A percentile compares a stretch with the other conserved stretches of the same genome.
Conservation (phyloP, 2,888 invertebrate species). For the Polylopha cassiicola region DNA sequence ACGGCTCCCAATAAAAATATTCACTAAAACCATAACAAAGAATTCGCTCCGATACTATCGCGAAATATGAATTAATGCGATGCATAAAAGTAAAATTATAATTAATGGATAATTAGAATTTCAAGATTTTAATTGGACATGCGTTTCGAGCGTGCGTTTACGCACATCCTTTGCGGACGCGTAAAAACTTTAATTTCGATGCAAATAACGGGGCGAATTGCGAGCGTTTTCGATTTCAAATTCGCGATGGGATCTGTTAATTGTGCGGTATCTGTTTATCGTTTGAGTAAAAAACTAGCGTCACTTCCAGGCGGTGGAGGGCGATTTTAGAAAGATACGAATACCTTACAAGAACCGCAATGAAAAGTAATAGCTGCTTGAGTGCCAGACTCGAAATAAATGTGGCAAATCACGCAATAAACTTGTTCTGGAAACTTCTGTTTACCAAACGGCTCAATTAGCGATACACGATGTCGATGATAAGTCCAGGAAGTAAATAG, state of each 20-base stretch:
- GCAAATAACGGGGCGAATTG: constrained; percentile 63
- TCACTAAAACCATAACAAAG: constrained; percentile 16
- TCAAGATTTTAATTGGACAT: constrained; percentile 55
- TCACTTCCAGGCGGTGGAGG: constrained; percentile 44
- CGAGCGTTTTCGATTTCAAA: constrained; percentile 55
- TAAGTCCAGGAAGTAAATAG: too few species aligned
- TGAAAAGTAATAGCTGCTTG: constrained; percentile 16
- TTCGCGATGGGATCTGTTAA: constrained; percentile 54
- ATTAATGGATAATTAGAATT: constrained; percentile 19
- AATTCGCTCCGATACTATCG: constrained; percentile 21
- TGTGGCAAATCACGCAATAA: constrained; percentile 19
- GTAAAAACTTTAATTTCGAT: constrained; percentile 62
- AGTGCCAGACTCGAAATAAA: constrained; percentile 14
- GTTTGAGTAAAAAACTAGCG: constrained; percentile 57
- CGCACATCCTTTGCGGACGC: constrained; percentile 44
- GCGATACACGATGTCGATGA: too few species aligned
- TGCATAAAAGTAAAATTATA: constrained; percentile 15
- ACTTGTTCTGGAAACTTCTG: constrained; percentile 11
- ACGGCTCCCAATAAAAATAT: constrained; percentile 21
- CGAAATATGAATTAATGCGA: constrained; percentile 33
- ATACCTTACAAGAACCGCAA: constrained; percentile 8
- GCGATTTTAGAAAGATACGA: too few species aligned
- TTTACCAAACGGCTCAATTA: too few species aligned
- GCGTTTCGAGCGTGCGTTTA: constrained; percentile 63
- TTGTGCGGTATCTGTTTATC: constrained; percentile 52